A percentile compares a stretch with the other conserved stretches of the same genome.
These are phyloP conservation scores for Megaustenia siamemsis DNA, from an alignment of 2,888 invertebrate species.

Conservation along the genomic window DNA sequence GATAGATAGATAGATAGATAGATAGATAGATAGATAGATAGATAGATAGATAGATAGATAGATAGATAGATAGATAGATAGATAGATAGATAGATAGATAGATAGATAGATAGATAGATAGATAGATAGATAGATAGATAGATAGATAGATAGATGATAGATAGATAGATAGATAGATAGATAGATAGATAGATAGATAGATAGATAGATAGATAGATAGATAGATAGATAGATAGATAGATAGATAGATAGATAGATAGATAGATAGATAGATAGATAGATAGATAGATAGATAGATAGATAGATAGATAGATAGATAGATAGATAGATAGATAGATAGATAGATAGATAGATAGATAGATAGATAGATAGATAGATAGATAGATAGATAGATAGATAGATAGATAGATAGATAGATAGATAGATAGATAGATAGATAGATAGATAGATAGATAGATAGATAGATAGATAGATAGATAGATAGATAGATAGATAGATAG, in stretches of 20 bases:
- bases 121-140: background rate
- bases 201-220: slow-evolving; percentile 20
- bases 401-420: slow-evolving; percentile 15
- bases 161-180: slow-evolving; percentile 3
- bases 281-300: slow-evolving; percentile 9
- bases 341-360: background rate
- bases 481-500: slow-evolving; percentile 15
- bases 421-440: slow-evolving; percentile 15
- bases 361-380: background rate
- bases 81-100: background rate
- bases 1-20: background rate
- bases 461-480: slow-evolving; percentile 9
- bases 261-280: background rate
- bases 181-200: slow-evolving; percentile 3
- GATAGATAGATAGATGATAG: background rate
- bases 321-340: background rate
- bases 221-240: background rate
- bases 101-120: background rate
- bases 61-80: slow-evolving; percentile 5
- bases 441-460: slow-evolving; percentile 15
- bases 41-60: background rate
- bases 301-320: slow-evolving; percentile 2
- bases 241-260: background rate
- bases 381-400: slow-evolving; percentile 8
- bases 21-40: background rate